Percentiles rank a stretch among this genome's conserved stretches.
These are phyloP conservation scores for Hydriomena furcata DNA, from an alignment of 2,888 invertebrate genomes.

Conservation along the genomic window DNA sequence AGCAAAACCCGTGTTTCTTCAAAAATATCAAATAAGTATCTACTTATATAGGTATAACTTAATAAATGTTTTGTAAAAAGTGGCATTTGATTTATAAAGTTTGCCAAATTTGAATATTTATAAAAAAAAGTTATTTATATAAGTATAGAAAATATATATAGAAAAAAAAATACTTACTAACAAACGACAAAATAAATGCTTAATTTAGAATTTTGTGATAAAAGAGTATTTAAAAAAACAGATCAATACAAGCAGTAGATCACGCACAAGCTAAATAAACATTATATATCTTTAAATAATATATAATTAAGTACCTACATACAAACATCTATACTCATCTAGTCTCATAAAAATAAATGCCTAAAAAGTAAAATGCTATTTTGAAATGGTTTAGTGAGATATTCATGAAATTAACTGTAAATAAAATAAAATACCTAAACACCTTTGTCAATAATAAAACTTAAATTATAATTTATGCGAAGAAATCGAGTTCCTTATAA, in stretches of 20 bases:
- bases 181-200: constrained; percentile 12
- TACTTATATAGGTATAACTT: too few species aligned
- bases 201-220: constrained; percentile 32
- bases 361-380: too few species aligned
- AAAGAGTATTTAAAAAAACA: constrained; percentile 29
- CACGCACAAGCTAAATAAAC: constrained; percentile 1
- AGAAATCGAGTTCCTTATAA: constrained; percentile 14
- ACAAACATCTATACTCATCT: too few species aligned
- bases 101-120: too few species aligned
- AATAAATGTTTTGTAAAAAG: too few species aligned
- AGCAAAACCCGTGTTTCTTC: not conserved
- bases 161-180: not conserved
- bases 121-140: too few species aligned
- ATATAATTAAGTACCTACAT: not conserved
- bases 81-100: too few species aligned
- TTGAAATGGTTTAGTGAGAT: too few species aligned
- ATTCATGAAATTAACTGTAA: not conserved
- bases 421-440: not conserved
- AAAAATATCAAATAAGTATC: not conserved
- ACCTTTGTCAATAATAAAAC: too few species aligned
- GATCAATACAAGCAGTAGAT: not conserved
- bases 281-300: too few species aligned
- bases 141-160: too few species aligned
- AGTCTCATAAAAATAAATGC: too few species aligned
- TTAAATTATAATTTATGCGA: constrained; percentile 1